Evolutionary conservation across 2,888 invertebrate species (phyloP), one percentile per base, ranked within the genome.

Genomic region (Nemotelus nigrinus): DNA sequence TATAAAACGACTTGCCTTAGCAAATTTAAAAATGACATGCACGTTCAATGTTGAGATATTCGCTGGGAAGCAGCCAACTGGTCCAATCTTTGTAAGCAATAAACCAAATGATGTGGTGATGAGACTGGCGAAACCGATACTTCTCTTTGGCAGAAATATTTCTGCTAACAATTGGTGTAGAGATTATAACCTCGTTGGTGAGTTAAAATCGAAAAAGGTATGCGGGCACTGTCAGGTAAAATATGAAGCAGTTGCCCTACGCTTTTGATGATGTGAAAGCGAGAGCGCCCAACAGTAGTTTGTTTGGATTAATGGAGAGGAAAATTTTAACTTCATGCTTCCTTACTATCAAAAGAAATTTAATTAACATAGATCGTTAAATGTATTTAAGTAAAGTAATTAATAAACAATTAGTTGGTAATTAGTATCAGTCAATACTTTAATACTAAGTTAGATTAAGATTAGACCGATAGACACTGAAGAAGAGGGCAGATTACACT

Each of bases 41-140:
- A 8, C 82, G 82, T 5, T 81, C 80, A 45, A 82, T 67, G 75
- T 81, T 75, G 82, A 83, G 79, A 80, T 82, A n/a, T 82, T 83
- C 79, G 77, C 78, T 57, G 82, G 82, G 43, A 82, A 82, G 55
- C 80, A 82, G 70, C 81, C 81, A 60, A 78, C 80, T 63, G 81
- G 81, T 6, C 81, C 79, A 7, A 81, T 76, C 70, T 25, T 50
- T 25, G n/a, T 74, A 3, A 81, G 80, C 64, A 80, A 82, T 76
- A 78, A 50, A 7, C 72, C 81, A 1, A n/a, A 25, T n/a, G 60
- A 8, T 25, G 78, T 82, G 60, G 60, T 8, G n/a, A 60, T 10
- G 64, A 76, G 60, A 53, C 10, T 53, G 65, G 65, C 63, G 72
- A 77, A 50, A 50, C 25, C 1, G 50, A 50, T 50, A 50, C 50